Base-by-base conservation (phyloP, 1,140 invertebrate genomes). In the Lethocerus indicus region DNA sequence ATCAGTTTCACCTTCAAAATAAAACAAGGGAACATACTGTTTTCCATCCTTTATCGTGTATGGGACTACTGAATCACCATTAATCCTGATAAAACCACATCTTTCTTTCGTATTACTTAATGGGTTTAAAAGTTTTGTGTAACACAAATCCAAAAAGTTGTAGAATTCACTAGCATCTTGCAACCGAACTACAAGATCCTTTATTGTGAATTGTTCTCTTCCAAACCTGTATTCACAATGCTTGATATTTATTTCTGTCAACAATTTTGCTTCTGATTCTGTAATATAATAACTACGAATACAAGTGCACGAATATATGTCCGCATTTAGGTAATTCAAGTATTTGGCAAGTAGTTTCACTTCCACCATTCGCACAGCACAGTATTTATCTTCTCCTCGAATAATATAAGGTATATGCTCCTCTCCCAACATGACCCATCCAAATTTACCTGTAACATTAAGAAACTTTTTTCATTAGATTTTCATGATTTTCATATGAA, bases 271-370 rank as follows among this genome's bases (percentile, higher is more conserved):
- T 68, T 96, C 91, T 2, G 79, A 76, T 54, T 88, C 83, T 5
- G 88, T 94, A 49, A 94, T 90, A 63, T 87, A 94, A 64, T 91
- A 91, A 68, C 87, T 91, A 50, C 85, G 75, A 46, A 96, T 87
- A 63, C 83, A 87, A 1, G 87, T 89, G 63, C 87, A 91, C 48
- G 69, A 75, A 63, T 87, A 87, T 54, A 90, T 81, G 58, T 88
- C 85, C 42, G 81, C 76, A 64, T 87, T 81, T 28, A 89, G 66
- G 58, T 79, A 82, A 60, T 75, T 80, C 55, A 87, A 71, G 71
- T 83, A 87, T 71, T 81, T 87, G 64, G 83, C 83, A n/a, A 89
- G 66, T 29, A 87, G 67, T 67, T 88, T 85, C 56, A 78, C 75
- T 64, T 95, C 90, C 37, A 92, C 80, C 73, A 94, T 91, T 28